phyloP scores from a whole-genome alignment of 2,797 vertebrate species.

The Thalassophryne amazonica region DNA sequence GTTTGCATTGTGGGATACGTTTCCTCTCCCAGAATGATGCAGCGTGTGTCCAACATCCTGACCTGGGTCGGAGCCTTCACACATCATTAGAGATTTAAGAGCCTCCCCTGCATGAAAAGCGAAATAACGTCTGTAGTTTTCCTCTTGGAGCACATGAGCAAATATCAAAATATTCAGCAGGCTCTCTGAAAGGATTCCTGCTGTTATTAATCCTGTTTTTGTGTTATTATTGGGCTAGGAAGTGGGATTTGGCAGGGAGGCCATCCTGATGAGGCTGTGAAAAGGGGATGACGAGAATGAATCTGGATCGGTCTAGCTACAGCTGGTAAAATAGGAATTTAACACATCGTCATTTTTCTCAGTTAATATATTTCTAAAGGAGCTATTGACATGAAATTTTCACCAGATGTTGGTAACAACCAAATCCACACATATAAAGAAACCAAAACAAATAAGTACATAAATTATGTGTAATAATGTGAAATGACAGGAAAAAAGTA shows the following conservation, averaged over 20 bases:
- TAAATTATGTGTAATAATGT: too few species aligned
- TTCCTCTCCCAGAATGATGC: conserved; percentile 9
- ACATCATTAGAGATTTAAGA: conserved; percentile 43
- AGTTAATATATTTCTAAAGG: too few species aligned
- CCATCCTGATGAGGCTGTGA: conserved; percentile 11
- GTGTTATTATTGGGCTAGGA: conserved; percentile 43
- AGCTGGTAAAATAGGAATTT: too few species aligned
- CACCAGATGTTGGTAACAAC: too few species aligned
- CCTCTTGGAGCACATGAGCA: conserved; percentile 30
- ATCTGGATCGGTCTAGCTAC: background rate
- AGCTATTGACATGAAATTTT: too few species aligned
- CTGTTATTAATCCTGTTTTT: conserved; percentile 54
- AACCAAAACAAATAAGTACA: too few species aligned
- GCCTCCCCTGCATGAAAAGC: conserved; percentile 41
- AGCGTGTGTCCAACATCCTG: conserved; percentile 22
- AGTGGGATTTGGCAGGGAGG: conserved; percentile 5
- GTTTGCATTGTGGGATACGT: conserved; percentile 29
- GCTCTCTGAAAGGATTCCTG: conserved; percentile 18
- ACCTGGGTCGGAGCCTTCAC: conserved; percentile 23
- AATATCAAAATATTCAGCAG: conserved; percentile 39
- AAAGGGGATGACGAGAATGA: background rate
- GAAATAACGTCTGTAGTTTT: conserved; percentile 29
- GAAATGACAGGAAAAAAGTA: too few species aligned
- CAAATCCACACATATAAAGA: too few species aligned
- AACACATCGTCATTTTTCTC: too few species aligned